Conservation (phyloP, 1,140 invertebrate genomes). For the Plectrocnemia conspersa region DNA sequence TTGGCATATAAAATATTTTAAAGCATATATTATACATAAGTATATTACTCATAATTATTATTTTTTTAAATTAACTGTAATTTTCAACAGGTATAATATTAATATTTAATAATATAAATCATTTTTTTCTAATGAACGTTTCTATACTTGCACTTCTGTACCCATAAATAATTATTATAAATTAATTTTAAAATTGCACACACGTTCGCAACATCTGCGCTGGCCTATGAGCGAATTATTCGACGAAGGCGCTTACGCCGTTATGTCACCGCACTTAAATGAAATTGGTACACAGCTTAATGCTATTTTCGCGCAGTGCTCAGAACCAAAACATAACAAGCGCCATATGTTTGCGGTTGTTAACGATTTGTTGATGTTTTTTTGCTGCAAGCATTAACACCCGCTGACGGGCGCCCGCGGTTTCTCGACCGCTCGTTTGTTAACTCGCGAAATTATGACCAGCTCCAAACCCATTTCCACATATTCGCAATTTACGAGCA, state of each 20-base stretch:
- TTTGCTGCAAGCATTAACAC: conserved; percentile 14
- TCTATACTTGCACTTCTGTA: too few species aligned
- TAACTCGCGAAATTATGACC: conserved; percentile 18
- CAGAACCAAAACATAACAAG: conserved; percentile 9
- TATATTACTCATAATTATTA: too few species aligned
- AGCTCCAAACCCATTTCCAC: conserved; percentile 15
- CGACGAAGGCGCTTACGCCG: conserved; percentile 3
- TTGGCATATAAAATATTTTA: too few species aligned
- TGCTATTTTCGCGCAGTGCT: not conserved
- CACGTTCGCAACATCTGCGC: not conserved
- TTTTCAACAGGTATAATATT: too few species aligned
- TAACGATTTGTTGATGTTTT: conserved; percentile 32
- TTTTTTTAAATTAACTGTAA: too few species aligned
- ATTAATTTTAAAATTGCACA: not conserved
- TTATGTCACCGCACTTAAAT: not conserved
- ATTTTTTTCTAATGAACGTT: too few species aligned
- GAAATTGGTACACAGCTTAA: not conserved
- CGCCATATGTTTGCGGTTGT: not conserved
- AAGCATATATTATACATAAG: too few species aligned
- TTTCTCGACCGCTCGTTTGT: conserved; percentile 19
- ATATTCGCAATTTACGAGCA: conserved; percentile 20
- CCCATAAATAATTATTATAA: not conserved
- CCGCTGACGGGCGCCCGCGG: conserved; percentile 21
- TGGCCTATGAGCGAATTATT: too few species aligned
- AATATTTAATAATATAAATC: too few species aligned